Percentiles rank a stretch among this genome's conserved stretches.
Conservation (phyloP, 2,888 invertebrate genomes). For the Macrophya annulata region DNA sequence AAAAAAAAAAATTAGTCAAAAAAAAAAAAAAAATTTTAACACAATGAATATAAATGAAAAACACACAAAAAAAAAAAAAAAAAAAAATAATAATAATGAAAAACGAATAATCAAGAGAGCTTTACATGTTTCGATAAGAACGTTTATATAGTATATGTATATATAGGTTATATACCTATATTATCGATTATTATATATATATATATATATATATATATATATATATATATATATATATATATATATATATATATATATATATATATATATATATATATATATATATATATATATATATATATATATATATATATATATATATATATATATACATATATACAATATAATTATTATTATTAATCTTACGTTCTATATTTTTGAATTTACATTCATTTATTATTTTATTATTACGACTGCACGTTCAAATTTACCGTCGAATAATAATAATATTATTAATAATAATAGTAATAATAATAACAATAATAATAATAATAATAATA, state of each 20-base stretch:
- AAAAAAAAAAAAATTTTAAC: neutral
- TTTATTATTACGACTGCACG: neutral
- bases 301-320: no score
- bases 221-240: no score
- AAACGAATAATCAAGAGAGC: constrained; percentile 66
- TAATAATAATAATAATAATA: neutral
- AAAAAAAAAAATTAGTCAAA: neutral
- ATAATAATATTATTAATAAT: neutral
- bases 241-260: no score
- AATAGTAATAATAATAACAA: neutral
- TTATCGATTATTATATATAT: no score
- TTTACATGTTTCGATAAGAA: constrained; percentile 63
- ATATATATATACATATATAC: no score
- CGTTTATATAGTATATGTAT: constrained; percentile 3
- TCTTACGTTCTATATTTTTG: no score
- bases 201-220: no score
- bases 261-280: no score
- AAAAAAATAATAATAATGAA: constrained; percentile 47
- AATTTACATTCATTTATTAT: no score
- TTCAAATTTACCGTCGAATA: constrained; percentile 10
- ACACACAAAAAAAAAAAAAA: neutral
- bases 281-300: no score
- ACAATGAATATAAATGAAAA: neutral
- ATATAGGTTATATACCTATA: no score
- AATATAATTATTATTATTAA: no score